Evolutionary conservation across 1,140 invertebrate genomes (phyloP).

Genomic region (Halictus rubicundus): DNA sequence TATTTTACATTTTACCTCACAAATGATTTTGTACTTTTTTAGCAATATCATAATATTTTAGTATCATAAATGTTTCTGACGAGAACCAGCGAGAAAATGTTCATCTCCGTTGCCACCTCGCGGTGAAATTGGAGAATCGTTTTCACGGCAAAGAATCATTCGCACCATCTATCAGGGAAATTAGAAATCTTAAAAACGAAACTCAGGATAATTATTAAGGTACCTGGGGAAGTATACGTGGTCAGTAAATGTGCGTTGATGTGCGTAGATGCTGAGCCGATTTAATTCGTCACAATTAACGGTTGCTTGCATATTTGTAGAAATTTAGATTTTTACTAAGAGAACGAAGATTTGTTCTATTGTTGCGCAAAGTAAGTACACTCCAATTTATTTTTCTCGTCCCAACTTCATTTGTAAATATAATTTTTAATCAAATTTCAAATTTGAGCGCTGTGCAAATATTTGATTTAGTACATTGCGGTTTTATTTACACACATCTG

Average conservation of each 20-base stretch:
- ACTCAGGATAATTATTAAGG: slow-evolving; percentile 46
- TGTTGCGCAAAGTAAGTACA: slow-evolving; percentile 19
- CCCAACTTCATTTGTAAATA: neutral
- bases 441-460: neutral
- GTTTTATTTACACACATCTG: neutral
- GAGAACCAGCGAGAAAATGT: neutral
- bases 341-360: neutral
- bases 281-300: neutral
- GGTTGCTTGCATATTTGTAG: neutral
- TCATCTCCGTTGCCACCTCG: neutral
- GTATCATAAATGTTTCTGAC: neutral
- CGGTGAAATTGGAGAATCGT: neutral
- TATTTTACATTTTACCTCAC: neutral
- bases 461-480: neutral
- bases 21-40: neutral
- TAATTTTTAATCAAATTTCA: neutral
- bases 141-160: too few species aligned
- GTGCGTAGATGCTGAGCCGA: neutral
- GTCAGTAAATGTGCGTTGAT: slow-evolving; percentile 22
- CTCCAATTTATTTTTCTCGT: neutral
- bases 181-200: slow-evolving; percentile 29
- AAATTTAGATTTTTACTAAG: slow-evolving; percentile 15
- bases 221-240: slow-evolving; percentile 12
- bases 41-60: neutral
- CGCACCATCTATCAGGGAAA: slow-evolving; percentile 45